Base-by-base conservation (phyloP, 1,140 invertebrate species). In the Halesus radiatus region DNA sequence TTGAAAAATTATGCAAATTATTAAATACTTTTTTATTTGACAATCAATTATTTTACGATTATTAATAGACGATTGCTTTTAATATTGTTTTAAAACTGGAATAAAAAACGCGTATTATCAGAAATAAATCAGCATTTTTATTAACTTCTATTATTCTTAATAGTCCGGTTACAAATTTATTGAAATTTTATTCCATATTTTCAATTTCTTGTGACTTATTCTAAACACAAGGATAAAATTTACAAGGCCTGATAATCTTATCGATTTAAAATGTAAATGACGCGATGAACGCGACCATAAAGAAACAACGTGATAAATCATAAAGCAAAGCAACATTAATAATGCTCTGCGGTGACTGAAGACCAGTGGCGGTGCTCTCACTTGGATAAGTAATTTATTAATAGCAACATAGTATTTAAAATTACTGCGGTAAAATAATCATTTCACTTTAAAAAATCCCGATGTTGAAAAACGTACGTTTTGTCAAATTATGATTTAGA, bases 221-320 rank as follows among this genome's bases (percentile, higher is more conserved):
- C 54, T 45, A 75, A 75, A 75, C 72, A 60, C 54, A 26, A 1
- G 72, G 54, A 29, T 58, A 45, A 45, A 10, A 58, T 75, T 58
- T 58, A 58, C 72, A 75, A 75, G 45, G 72, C n/a, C 56, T 75
- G 29, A 56, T 64, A 70, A 79, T 81, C 79, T 79, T 81, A 76
- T 76, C 72, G 80, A 60, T 76, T 78, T 79, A 56, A 70, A 79
- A 81, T 81, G 80, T 29, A 81, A 81, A 81, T 81, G 68, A 68
- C 64, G 54, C 62, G 60, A 22, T 56, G 72, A 70, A 53, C 50
- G 20, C 64, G 54, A 74, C 70, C 73, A 78, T 81, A 79, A 76
- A 77, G 20, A 58, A 66, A 79, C 53, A 52, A 58, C 22, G 32
- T 70, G 16, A 64, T 80, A 82, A 79, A 82, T 82, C 81, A 82